Conservation (phyloP, 2,797 vertebrate genomes). For the Lycodopsis pacificus region DNA sequence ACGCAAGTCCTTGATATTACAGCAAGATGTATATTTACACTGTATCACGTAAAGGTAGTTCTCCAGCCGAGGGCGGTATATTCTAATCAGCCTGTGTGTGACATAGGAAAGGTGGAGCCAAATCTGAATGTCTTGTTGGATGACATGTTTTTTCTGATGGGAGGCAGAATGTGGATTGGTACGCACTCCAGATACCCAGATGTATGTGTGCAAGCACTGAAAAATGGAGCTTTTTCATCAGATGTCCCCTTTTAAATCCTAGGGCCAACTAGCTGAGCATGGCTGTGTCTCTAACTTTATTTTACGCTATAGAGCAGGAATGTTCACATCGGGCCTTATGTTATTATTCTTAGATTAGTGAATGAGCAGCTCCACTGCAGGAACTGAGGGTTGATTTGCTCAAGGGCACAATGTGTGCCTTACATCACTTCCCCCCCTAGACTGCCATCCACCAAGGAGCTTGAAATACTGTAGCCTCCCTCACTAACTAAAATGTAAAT, state of each 20-base stretch:
- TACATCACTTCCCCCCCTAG: background rate
- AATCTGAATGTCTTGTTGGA: no score
- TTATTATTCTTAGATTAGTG: background rate
- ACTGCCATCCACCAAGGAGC: background rate
- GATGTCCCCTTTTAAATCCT: background rate
- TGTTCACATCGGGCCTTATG: background rate
- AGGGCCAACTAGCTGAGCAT: background rate
- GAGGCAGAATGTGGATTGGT: no score
- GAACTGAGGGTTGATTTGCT: background rate
- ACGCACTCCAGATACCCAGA: background rate
- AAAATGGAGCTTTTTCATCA: background rate
- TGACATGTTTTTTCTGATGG: no score
- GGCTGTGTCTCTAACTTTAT: background rate
- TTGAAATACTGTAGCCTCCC: background rate
- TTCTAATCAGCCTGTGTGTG: no score
- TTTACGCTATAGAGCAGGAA: background rate
- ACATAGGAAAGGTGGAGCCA: background rate
- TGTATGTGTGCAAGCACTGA: background rate
- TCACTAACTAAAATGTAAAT: background rate
- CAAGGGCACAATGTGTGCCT: constrained; percentile 7
- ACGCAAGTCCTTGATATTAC: background rate
- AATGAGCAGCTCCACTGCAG: background rate
- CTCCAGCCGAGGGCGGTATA: no score
- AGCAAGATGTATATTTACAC: background rate
- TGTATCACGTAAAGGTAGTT: background rate